Evolutionary conservation across 2,113 vertebrate species (phyloP).

Genomic region (Propithecus coquereli): DNA sequence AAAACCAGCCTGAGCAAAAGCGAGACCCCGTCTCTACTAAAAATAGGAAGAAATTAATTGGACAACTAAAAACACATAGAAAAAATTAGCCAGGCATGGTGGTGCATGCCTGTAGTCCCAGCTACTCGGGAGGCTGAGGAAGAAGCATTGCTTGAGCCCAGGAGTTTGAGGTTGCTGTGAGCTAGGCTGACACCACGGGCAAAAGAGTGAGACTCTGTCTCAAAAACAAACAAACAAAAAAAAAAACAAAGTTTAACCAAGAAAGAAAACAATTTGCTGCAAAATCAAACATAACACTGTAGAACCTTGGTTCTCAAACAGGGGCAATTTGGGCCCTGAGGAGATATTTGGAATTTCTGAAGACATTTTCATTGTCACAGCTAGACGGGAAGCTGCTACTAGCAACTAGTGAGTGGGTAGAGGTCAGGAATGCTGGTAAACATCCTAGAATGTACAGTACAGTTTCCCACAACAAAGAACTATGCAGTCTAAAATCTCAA

Average conservation of each 20-base stretch:
- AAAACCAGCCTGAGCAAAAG: too few species aligned
- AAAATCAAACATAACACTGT: constrained; percentile 5
- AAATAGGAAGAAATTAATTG: too few species aligned
- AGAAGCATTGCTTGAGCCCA: too few species aligned
- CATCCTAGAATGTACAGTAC: neutral
- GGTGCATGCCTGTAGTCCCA: too few species aligned
- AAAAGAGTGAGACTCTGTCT: too few species aligned
- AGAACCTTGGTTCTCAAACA: neutral
- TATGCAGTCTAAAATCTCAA: neutral
- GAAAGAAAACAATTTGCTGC: neutral
- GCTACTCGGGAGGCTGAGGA: too few species aligned
- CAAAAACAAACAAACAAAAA: too few species aligned
- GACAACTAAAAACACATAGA: too few species aligned
- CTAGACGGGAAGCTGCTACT: neutral
- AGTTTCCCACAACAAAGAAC: neutral
- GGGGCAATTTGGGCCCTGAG: neutral
- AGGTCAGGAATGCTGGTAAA: neutral
- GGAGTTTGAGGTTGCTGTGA: too few species aligned
- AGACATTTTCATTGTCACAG: neutral
- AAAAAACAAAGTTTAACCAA: neutral
- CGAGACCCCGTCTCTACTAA: too few species aligned
- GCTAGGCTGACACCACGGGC: too few species aligned
- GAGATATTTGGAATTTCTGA: neutral
- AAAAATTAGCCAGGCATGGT: too few species aligned
- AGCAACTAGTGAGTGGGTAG: neutral